Evolutionary conservation across 2,113 vertebrate species (phyloP).

Genomic region (Catagonus wagneri): DNA sequence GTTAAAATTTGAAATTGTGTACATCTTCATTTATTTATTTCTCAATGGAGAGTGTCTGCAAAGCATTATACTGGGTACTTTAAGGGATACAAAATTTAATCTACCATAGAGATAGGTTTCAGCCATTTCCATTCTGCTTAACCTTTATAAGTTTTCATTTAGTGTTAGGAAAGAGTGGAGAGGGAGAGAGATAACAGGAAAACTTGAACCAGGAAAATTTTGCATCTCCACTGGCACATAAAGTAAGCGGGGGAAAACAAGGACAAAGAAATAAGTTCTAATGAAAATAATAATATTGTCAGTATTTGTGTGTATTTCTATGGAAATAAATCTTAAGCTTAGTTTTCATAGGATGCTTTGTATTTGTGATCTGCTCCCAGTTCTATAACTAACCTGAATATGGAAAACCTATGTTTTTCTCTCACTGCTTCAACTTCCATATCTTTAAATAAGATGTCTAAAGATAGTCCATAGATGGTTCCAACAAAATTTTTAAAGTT

Average conservation of each 20-base stretch:
- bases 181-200: not conserved
- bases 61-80: not conserved
- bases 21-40: constrained; percentile 21
- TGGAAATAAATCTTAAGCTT: constrained; percentile 5
- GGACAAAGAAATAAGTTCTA: not conserved
- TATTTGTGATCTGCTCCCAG: not conserved
- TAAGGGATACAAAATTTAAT: not conserved
- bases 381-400: not conserved
- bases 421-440: not conserved
- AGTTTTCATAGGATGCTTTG: not conserved
- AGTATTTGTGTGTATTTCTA: not conserved
- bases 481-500: not conserved
- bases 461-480: not conserved
- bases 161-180: not conserved
- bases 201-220: not conserved
- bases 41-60: not conserved
- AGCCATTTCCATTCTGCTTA: not conserved
- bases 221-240: not conserved
- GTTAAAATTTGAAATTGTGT: not conserved
- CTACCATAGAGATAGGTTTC: not conserved
- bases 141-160: not conserved
- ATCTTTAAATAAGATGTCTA: not conserved
- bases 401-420: constrained; percentile 1
- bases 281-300: not conserved
- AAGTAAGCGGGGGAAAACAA: not conserved